These are phyloP conservation scores for Pseudochromis fuscus DNA, from an alignment of 2,797 vertebrate species.

Conservation along the genomic window DNA sequence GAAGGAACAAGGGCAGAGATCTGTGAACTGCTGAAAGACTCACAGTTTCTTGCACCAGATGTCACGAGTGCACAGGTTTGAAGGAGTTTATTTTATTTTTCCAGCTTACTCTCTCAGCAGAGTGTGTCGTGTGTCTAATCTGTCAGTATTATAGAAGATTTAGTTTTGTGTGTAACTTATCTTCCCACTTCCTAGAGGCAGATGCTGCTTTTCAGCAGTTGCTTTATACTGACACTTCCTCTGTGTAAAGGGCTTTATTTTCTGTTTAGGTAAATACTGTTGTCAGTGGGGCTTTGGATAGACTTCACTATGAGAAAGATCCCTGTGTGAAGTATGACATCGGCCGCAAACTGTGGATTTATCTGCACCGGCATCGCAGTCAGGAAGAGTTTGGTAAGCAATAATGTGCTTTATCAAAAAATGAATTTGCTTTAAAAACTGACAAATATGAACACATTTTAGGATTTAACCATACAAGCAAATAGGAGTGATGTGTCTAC, in stretches of 20 bases:
- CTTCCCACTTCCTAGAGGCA: neutral
- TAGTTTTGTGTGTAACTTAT: neutral
- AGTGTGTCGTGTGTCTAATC: neutral
- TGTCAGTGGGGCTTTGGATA: constrained; percentile 96
- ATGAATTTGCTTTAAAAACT: neutral
- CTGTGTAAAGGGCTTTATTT: neutral
- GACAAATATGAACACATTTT: neutral
- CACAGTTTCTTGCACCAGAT: constrained; percentile 97
- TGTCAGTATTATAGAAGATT: neutral
- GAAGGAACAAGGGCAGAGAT: constrained; percentile 98
- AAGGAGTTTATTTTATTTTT: neutral
- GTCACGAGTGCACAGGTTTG: constrained; percentile 98
- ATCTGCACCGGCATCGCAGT: constrained; percentile 93
- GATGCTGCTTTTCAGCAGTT: neutral
- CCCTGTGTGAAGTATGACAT: constrained; percentile 99
- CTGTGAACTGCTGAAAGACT: constrained; percentile 97
- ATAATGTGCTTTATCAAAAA: neutral
- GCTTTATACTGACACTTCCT: neutral
- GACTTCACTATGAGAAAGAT: constrained; percentile 98
- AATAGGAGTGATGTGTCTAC: neutral
- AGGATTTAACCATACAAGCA: no score
- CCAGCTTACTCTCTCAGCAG: neutral
- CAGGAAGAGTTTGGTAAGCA: constrained; percentile 96
- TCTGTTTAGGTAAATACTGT: constrained; percentile 94
- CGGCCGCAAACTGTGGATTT: constrained; percentile 98